Evolutionary conservation across 2,888 invertebrate species (phyloP), one percentile per base, ranked within the genome.

Genomic region (Parapristionchus giblindavisi): DNA sequence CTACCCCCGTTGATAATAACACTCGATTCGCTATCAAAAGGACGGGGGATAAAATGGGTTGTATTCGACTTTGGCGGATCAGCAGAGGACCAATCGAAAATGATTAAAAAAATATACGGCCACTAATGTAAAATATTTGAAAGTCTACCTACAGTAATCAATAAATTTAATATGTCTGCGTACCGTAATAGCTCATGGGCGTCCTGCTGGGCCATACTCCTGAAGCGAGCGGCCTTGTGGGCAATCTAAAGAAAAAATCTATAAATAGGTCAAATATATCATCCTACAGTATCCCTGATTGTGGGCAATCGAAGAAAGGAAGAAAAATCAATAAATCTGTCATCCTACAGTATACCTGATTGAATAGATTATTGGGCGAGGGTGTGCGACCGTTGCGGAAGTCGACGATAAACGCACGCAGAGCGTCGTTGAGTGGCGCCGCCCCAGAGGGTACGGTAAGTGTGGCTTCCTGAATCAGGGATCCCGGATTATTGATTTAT

Each of bases 131-230:
- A n/a, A n/a, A n/a, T n/a, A n/a, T n/a, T n/a, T n/a, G n/a, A n/a
- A n/a, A n/a, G n/a, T n/a, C n/a, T n/a, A n/a, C n/a, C n/a, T n/a
- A n/a, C n/a, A n/a, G n/a, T n/a, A n/a, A n/a, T n/a, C n/a, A n/a
- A n/a, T n/a, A n/a, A n/a, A 51, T 51, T n/a, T 51, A 14, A 51
- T 51, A 51, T 51, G 51, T 36, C 34, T 54, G 6, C 24, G 32
- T 72, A 78, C 73, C 97, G 90, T 27, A 99, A 91, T 75, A 98
- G 90, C 89, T 99, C 98, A 87, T 99, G 98, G 0, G 97, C 93
- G 89, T 99, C 98, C 87, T 99, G 98, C 87, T 99, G 97, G 84
- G 95, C 94, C 2, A 93, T 95, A 14, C 95, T 95, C 71, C 93
- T 93, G 89, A 96, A 97, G 88, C 95, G 93, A 0, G 94, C 93